These are phyloP conservation scores for Phaenicophaeus curvirostris DNA, from an alignment of 2,797 vertebrate genomes.

Conservation along the genomic window DNA sequence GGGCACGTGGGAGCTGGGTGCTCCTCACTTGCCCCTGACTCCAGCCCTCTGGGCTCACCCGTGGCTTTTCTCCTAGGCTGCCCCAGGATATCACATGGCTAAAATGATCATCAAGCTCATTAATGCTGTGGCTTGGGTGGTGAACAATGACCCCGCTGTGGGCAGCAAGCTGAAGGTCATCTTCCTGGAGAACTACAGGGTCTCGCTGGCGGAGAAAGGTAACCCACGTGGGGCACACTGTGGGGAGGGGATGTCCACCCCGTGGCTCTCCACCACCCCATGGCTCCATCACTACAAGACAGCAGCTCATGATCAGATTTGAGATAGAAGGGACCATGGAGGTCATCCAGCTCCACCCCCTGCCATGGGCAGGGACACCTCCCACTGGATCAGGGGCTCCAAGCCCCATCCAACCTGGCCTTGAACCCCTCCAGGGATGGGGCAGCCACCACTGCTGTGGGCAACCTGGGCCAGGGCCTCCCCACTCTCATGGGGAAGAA, in stretches of 20 bases:
- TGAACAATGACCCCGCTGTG: slow-evolving; percentile 89
- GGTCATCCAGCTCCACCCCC: too few species aligned
- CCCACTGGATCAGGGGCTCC: too few species aligned
- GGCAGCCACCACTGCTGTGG: too few species aligned
- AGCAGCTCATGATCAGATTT: background rate
- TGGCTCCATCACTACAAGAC: rapidly evolving
- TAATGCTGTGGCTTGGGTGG: slow-evolving; percentile 88
- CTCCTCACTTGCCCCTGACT: background rate
- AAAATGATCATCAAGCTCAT: slow-evolving; percentile 97
- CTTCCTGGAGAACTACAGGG: slow-evolving; percentile 96
- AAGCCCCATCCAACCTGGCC: too few species aligned
- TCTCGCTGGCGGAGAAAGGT: slow-evolving; percentile 98
- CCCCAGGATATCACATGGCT: slow-evolving; percentile 96
- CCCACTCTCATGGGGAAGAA: too few species aligned
- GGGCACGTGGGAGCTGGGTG: background rate
- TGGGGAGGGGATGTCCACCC: background rate
- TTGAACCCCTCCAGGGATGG: too few species aligned
- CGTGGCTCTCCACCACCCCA: background rate
- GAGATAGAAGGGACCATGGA: too few species aligned
- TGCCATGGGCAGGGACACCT: too few species aligned
- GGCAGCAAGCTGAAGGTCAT: slow-evolving; percentile 92
- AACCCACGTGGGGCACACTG: rapidly evolving
- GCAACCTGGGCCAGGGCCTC: too few species aligned
- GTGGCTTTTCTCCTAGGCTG: slow-evolving; percentile 80
- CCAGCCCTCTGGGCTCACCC: background rate